phyloP scores from a whole-genome alignment of 2,113 vertebrate genomes.

The Nansenia antarctica region DNA sequence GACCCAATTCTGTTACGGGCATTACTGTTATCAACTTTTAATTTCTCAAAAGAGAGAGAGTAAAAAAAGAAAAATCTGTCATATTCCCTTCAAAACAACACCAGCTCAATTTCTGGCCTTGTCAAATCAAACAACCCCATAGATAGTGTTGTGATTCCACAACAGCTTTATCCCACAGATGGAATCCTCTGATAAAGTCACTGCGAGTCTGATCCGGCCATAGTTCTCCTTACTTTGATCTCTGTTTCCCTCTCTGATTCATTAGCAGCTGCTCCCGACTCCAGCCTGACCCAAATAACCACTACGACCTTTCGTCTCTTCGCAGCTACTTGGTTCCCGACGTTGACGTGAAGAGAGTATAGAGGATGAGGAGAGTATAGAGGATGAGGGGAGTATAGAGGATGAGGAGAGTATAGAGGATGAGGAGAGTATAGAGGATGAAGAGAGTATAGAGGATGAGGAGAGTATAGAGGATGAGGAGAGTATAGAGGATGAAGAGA shows the following conservation, averaged over 20 bases:
- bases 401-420: too few species aligned
- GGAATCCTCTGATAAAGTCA: background rate
- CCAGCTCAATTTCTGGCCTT: background rate
- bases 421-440: too few species aligned
- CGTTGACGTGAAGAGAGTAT: conserved; percentile 34
- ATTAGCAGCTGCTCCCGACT: conserved; percentile 32
- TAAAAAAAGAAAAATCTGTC: background rate
- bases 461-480: too few species aligned
- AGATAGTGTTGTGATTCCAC: background rate
- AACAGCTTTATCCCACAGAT: background rate
- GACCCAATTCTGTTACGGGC: background rate
- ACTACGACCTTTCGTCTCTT: conserved; percentile 33
- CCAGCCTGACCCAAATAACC: conserved; percentile 39
- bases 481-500: too few species aligned
- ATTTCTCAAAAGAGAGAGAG: background rate
- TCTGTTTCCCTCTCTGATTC: conserved; percentile 24
- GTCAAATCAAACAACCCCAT: background rate
- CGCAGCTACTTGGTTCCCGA: conserved; percentile 37
- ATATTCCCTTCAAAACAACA: background rate
- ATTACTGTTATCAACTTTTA: background rate
- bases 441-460: too few species aligned
- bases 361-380: too few species aligned
- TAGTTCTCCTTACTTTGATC: conserved; percentile 31
- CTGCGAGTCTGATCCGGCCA: background rate
- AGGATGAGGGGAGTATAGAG: too few species aligned